phyloP scores from a whole-genome alignment of 2,113 vertebrate genomes.

The Scomber colias region DNA sequence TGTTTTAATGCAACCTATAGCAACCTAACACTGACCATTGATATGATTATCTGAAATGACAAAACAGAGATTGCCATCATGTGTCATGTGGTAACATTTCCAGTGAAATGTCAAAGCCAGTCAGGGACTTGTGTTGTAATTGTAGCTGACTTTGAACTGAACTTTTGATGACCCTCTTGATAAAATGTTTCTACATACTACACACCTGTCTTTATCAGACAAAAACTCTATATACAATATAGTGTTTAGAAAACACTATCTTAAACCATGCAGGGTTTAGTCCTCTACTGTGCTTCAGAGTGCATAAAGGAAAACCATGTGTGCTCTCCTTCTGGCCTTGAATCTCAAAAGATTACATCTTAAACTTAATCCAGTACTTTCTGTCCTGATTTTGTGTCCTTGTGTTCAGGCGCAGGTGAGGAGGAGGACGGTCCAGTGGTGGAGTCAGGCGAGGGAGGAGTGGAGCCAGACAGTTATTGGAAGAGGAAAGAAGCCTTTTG shows the following conservation, averaged over 20 bases:
- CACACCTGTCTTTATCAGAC: conserved; percentile 3
- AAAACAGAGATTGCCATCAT: conserved; percentile 32
- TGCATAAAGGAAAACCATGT: not conserved
- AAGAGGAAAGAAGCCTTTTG: conserved; percentile 81
- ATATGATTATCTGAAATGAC: not conserved
- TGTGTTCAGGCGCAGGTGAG: conserved; percentile 57
- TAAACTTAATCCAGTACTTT: conserved; percentile 1
- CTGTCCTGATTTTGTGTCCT: conserved; percentile 20
- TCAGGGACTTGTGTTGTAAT: not conserved
- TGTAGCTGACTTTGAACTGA: conserved; percentile 1
- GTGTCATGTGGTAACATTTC: conserved; percentile 49
- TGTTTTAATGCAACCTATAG: not conserved
- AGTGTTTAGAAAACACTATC: conserved; percentile 46
- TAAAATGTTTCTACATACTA: conserved; percentile 43
- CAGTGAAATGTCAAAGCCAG: conserved; percentile 5
- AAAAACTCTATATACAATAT: not conserved
- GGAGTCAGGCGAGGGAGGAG: conserved; percentile 67
- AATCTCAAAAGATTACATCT: not conserved
- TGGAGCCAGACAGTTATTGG: conserved; percentile 82
- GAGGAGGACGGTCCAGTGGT: conserved; percentile 64
- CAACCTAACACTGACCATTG: not conserved
- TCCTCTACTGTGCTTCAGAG: not conserved
- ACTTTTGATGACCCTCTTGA: conserved; percentile 16
- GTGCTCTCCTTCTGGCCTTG: not conserved
- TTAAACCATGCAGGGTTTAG: not conserved